Base-by-base conservation (phyloP, 2,797 vertebrate genomes). In the Propithecus deckenii region DNA sequence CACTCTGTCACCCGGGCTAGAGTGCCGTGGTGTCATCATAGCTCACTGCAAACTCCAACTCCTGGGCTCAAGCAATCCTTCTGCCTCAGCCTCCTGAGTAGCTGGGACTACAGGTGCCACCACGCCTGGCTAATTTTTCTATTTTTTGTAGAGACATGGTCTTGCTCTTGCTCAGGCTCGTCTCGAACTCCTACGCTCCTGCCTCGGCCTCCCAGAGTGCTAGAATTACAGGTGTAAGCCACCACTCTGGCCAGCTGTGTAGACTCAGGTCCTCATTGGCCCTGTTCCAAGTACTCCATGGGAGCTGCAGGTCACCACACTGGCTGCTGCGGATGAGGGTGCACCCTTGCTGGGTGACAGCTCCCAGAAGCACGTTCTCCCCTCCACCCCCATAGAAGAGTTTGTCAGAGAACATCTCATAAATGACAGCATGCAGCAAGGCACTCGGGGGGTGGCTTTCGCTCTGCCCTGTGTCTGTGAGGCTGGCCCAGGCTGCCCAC, bases 381-480 rank as follows among this genome's bases (percentile, higher is more conserved):
- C 43, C 50, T n/a, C 30, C 11, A 1, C 20, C 7, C 4, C 7
- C 7, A 4, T 0, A 38, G 55, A 14, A 61, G 81, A 74, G 30
- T 81, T 41, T 81, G 38, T 20, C 22, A 55, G 30, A 30, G 30
- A 83, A 9, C 48, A 22, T 23, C 25, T 72, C 20, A 5, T 23
- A 48, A 74, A 43, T 6, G 25, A 65, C 23, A 59, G 46, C 0
- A 0, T 1, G 18, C 18, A 23, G 59, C 4, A 0, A 1, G 55
- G 18, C 0, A 0, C 18, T 1, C 55, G 32, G 32, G 25, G 3
- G 28, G 50, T 14, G 17, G 57, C 32, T 28, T 25, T 55, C 2
- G 1, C 71, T 57, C 41, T 17, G 0, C 18, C 32, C 52, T 65
- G 25, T 65, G 55, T 55, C 17, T 46, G 12, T 13, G 1, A 50